Conservation (phyloP, 2,888 invertebrate species). For the Tenthredo mesomela region DNA sequence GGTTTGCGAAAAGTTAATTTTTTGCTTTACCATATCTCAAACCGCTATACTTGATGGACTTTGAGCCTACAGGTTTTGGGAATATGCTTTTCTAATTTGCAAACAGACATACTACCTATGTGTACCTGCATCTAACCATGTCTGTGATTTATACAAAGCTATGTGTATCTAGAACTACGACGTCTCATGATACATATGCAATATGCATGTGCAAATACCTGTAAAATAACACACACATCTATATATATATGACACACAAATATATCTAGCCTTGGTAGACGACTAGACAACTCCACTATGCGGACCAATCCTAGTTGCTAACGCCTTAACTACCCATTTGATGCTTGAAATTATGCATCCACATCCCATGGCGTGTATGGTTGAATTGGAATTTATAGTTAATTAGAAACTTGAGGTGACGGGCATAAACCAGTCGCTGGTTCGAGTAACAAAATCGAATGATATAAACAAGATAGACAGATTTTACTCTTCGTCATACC, state of each 20-base stretch:
- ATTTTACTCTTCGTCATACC: not conserved
- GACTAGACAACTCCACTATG: conserved; percentile 26
- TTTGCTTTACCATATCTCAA: not conserved
- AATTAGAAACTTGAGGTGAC: conserved; percentile 42
- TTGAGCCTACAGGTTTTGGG: not conserved
- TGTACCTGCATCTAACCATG: not conserved
- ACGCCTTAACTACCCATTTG: not conserved
- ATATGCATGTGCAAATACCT: not conserved
- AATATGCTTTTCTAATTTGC: not conserved
- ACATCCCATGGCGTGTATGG: not conserved
- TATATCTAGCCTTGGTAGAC: not conserved
- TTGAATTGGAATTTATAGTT: conserved; percentile 44
- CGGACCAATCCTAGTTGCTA: conserved; percentile 1
- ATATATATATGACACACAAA: not conserved
- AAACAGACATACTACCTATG: not conserved
- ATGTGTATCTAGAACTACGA: not conserved
- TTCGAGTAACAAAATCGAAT: not conserved
- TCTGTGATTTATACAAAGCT: not conserved
- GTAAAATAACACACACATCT: not conserved
- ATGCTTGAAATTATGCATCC: conserved; percentile 42
- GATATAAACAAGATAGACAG: not conserved
- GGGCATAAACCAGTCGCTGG: not conserved
- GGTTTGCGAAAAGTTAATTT: not conserved
- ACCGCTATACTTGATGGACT: conserved; percentile 9
- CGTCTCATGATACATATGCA: not conserved